Conservation (phyloP, 2,888 invertebrate genomes). For the Caenorhabditis panamensis region DNA sequence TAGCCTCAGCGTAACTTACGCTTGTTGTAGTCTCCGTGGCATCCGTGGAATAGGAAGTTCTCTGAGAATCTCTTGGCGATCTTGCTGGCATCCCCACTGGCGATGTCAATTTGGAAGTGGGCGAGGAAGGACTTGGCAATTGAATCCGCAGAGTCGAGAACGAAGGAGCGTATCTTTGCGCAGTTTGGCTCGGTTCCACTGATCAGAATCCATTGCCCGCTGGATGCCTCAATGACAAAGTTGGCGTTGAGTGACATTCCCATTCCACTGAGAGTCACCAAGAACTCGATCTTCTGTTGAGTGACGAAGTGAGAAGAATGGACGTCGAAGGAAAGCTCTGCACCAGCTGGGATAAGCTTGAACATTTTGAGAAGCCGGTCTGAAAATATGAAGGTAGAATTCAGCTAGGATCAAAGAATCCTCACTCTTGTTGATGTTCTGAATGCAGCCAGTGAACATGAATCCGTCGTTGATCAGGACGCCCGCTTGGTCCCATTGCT, state of each 20-base stretch:
- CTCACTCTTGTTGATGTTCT: background rate
- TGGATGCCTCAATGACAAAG: background rate
- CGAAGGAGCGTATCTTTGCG: too few species aligned
- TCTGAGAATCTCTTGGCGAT: background rate
- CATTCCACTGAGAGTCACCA: background rate
- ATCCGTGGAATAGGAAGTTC: constrained; percentile 1
- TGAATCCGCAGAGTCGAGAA: too few species aligned
- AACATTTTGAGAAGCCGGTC: background rate
- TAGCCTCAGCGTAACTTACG: background rate
- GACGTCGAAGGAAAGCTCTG: background rate
- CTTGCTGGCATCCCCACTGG: background rate
- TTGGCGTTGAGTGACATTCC: background rate
- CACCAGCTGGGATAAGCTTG: background rate
- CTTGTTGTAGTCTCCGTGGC: background rate
- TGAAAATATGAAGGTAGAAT: background rate
- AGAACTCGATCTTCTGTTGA: background rate
- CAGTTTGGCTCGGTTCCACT: background rate
- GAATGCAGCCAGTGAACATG: background rate
- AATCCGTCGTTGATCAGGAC: background rate
- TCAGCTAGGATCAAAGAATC: background rate
- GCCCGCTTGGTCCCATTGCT: background rate
- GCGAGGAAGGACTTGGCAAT: too few species aligned
- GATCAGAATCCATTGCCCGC: background rate
- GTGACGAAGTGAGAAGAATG: background rate
- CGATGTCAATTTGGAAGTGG: background rate